Evolutionary conservation across 2,888 invertebrate species (phyloP).

Genomic region (Troides oblongomaculatus): DNA sequence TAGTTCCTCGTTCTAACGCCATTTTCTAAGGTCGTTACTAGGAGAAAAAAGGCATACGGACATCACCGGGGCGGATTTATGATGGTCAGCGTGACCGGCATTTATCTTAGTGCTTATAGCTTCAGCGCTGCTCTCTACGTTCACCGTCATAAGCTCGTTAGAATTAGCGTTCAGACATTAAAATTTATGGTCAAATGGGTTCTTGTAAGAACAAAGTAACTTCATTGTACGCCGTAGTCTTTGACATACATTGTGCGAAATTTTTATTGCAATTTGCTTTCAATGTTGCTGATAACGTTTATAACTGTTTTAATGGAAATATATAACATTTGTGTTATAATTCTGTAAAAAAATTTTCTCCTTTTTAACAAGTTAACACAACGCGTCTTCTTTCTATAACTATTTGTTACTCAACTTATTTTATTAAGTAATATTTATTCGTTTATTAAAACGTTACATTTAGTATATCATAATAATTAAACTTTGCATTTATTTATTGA

Average conservation of each 20-base stretch:
- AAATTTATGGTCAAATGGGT: constrained; percentile 26
- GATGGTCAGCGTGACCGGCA: constrained; percentile 54
- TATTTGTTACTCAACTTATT: too few relatives aligned
- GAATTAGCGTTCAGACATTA: constrained; percentile 39
- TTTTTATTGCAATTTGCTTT: constrained; percentile 10
- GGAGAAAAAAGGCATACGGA: constrained; percentile 55
- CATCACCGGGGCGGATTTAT: constrained; percentile 61
- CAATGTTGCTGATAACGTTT: constrained; percentile 1
- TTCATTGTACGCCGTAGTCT: constrained; percentile 12
- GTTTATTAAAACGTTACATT: too few relatives aligned
- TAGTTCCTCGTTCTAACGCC: constrained; percentile 64
- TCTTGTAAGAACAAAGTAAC: constrained; percentile 21
- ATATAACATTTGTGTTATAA: not conserved
- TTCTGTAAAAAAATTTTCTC: not conserved
- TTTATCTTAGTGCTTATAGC: constrained; percentile 56
- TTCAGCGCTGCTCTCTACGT: constrained; percentile 37
- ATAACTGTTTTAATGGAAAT: not conserved
- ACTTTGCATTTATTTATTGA: too few relatives aligned
- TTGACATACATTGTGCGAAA: constrained; percentile 9
- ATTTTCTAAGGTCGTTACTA: constrained; percentile 58
- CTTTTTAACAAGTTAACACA: not conserved
- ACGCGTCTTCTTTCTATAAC: not conserved
- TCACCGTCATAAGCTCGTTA: constrained; percentile 37
- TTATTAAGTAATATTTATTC: too few relatives aligned
- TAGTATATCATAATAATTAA: too few relatives aligned